phyloP scores from a whole-genome alignment of 1,140 invertebrate genomes.

The Drosophila carrolli region DNA sequence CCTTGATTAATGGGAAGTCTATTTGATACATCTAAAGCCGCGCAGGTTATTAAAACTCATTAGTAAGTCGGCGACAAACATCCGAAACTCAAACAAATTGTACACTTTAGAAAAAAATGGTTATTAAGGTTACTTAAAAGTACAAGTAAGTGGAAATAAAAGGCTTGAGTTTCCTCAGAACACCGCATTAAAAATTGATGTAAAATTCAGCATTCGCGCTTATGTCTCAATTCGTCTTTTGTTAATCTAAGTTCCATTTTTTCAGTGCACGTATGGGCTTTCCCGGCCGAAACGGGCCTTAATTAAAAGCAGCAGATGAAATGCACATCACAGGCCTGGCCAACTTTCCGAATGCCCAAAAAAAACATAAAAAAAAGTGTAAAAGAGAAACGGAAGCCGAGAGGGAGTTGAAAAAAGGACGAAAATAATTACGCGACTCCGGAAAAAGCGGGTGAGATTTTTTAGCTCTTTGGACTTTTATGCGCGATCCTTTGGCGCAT shows the following conservation, averaged over 20 bases:
- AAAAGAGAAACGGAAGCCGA: background rate
- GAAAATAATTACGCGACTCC: conserved; percentile 37
- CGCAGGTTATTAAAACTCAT: conserved; percentile 49
- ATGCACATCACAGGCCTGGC: conserved; percentile 36
- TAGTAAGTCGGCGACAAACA: conserved; percentile 43
- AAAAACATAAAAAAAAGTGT: conserved; percentile 5
- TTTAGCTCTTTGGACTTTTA: conserved; percentile 14
- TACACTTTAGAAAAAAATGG: background rate
- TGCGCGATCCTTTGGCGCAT: conserved; percentile 29
- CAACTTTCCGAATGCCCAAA: conserved; percentile 10
- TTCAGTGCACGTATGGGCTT: background rate
- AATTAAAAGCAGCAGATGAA: conserved; percentile 45
- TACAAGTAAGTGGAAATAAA: no score
- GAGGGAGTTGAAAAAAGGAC: conserved; percentile 14
- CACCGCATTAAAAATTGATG: no score
- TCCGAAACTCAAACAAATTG: conserved; percentile 4
- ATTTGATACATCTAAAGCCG: conserved; percentile 33
- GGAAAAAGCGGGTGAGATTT: conserved; percentile 25
- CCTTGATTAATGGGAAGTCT: conserved; percentile 28
- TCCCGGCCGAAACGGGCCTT: conserved; percentile 15
- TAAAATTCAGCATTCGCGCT: no score
- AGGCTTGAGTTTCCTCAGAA: no score
- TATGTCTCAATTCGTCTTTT: no score
- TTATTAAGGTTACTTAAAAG: no score
- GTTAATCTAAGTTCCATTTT: background rate